Percentiles rank a stretch among this genome's conserved stretches.
phyloP scores from a whole-genome alignment of 2,888 invertebrate genomes.

The Himalopsyche japonica region DNA sequence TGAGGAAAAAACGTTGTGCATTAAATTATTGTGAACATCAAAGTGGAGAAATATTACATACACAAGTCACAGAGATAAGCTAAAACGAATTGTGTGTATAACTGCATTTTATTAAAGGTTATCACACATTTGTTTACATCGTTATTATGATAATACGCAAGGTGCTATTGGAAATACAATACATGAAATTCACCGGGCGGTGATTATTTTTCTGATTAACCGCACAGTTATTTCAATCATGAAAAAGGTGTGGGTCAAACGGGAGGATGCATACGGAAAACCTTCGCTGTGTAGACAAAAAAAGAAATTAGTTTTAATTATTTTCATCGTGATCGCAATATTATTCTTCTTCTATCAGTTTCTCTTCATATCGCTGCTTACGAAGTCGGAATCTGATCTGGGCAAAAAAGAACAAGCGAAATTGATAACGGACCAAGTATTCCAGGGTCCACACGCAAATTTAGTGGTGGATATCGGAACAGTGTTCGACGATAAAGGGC shows the following conservation, averaged over 20 bases:
- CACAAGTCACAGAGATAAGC: not conserved
- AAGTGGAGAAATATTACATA: no score
- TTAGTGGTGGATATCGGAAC: not conserved
- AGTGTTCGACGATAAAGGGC: slow-evolving; percentile 15
- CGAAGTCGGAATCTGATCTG: slow-evolving; percentile 15
- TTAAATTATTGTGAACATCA: no score
- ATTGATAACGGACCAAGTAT: not conserved
- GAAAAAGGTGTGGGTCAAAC: slow-evolving; percentile 21
- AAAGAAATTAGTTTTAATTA: slow-evolving; percentile 18
- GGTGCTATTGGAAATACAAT: not conserved
- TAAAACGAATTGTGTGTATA: not conserved
- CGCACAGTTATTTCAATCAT: not conserved
- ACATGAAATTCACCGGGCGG: not conserved
- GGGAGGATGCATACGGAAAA: slow-evolving; percentile 4
- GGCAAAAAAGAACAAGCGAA: slow-evolving; percentile 12
- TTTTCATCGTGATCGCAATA: slow-evolving; percentile 15
- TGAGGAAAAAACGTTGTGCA: no score
- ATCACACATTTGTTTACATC: not conserved
- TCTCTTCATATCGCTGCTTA: slow-evolving; percentile 25
- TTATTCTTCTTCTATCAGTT: slow-evolving; percentile 35
- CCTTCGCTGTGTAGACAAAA: slow-evolving; percentile 18
- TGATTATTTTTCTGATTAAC: not conserved
- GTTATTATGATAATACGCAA: not conserved
- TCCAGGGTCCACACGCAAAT: not conserved
- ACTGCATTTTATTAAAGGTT: not conserved